These are phyloP conservation scores for Tetragnatha versicolor DNA, from an alignment of 1,140 invertebrate species.

Conservation along the genomic window DNA sequence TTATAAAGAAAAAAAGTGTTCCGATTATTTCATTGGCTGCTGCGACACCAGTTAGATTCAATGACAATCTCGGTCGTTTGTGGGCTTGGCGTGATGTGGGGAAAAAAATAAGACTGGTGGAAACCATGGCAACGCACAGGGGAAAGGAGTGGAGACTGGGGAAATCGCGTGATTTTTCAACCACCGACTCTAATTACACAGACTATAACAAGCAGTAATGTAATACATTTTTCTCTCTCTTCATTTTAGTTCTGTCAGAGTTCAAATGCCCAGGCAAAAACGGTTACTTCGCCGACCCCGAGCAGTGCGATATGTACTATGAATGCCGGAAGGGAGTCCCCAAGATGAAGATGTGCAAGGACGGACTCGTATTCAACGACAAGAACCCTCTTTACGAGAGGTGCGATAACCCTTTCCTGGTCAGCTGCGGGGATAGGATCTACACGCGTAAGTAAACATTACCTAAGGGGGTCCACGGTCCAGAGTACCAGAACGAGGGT, in stretches of 20 bases:
- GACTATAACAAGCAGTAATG: no score
- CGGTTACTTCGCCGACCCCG: constrained; percentile 77
- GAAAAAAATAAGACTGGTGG: no score
- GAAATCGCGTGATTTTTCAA: no score
- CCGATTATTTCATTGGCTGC: no score
- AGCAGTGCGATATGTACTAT: constrained; percentile 84
- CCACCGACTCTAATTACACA: no score
- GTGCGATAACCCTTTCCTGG: constrained; percentile 80
- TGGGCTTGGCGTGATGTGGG: no score
- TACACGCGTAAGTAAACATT: constrained; percentile 74
- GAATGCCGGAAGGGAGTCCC: constrained; percentile 74
- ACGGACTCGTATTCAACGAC: constrained; percentile 81
- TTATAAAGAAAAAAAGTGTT: no score
- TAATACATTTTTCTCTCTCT: background rate
- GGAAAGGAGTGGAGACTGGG: no score
- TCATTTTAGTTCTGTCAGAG: background rate
- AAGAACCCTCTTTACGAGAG: constrained; percentile 59
- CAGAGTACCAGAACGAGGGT: background rate
- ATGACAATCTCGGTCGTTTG: no score
- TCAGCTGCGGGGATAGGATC: constrained; percentile 78
- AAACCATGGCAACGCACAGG: no score
- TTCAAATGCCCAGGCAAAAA: constrained; percentile 64
- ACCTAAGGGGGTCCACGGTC: background rate
- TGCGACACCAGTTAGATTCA: no score
- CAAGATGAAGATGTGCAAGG: constrained; percentile 76